Evolutionary conservation across 2,888 invertebrate species (phyloP).

Genomic region (Nomada fucata): DNA sequence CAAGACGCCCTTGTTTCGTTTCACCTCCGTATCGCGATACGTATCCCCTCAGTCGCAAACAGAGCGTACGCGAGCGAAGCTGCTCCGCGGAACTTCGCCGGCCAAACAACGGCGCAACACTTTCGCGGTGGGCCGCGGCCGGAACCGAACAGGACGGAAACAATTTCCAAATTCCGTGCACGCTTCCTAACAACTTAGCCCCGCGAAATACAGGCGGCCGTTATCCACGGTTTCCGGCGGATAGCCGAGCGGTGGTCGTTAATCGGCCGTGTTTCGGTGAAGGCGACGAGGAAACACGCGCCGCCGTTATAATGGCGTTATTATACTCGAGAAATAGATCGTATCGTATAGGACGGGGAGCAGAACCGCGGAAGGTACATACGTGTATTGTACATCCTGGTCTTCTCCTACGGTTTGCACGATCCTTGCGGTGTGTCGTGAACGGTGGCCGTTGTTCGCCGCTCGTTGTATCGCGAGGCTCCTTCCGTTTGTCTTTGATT

Average conservation of each 20-base stretch:
- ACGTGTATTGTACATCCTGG: slow-evolving; percentile 24
- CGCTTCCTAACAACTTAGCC: slow-evolving; percentile 52
- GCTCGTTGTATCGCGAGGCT: slow-evolving; percentile 47
- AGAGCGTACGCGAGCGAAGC: no score
- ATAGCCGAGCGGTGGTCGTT: slow-evolving; percentile 50
- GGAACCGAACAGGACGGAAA: slow-evolving; percentile 26
- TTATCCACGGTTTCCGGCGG: slow-evolving; percentile 59
- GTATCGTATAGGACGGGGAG: slow-evolving; percentile 68
- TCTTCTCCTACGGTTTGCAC: slow-evolving; percentile 31
- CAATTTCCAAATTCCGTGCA: slow-evolving; percentile 54
- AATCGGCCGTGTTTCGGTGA: slow-evolving; percentile 60
- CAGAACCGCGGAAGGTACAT: slow-evolving; percentile 64
- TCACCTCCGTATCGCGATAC: no score
- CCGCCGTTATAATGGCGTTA: slow-evolving; percentile 70
- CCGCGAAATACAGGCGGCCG: slow-evolving; percentile 48
- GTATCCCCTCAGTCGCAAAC: no score
- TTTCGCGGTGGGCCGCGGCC: neutral
- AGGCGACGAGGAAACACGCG: slow-evolving; percentile 60
- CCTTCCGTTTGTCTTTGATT: slow-evolving; percentile 30
- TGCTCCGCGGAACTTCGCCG: no score
- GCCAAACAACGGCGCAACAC: no score
- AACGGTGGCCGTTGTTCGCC: slow-evolving; percentile 46
- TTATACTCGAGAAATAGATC: slow-evolving; percentile 68
- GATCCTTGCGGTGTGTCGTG: slow-evolving; percentile 39
- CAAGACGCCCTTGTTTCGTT: no score